Conservation (phyloP, 2,888 invertebrate genomes). For the Papilio elwesi region DNA sequence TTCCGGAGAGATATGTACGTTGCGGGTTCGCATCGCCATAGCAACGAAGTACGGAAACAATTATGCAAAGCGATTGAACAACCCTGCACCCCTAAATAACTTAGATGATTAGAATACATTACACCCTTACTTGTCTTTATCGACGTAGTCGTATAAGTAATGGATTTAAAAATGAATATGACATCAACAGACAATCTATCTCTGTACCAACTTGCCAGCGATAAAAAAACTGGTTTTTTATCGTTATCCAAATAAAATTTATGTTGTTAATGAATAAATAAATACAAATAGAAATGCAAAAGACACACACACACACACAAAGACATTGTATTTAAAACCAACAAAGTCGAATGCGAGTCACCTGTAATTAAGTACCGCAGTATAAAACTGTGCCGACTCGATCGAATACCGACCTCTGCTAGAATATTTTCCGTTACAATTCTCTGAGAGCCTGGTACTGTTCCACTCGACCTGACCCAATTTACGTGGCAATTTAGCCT, state of each 20-base stretch:
- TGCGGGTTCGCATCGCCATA: neutral
- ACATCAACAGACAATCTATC: no score
- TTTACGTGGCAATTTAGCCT: constrained; percentile 2
- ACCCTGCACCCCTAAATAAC: neutral
- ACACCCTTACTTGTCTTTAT: neutral
- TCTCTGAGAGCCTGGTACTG: constrained; percentile 3
- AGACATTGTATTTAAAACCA: neutral
- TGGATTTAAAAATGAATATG: no score
- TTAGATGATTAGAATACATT: constrained; percentile 25
- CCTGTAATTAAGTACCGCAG: constrained; percentile 9
- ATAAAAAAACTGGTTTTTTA: no score
- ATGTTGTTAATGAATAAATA: neutral
- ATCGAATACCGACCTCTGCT: constrained; percentile 15
- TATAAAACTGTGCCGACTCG: constrained; percentile 14
- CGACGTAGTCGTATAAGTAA: no score
- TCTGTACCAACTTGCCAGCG: no score
- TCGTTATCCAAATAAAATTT: no score
- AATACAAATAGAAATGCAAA: neutral
- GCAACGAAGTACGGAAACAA: constrained; percentile 13
- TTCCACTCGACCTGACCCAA: constrained; percentile 16
- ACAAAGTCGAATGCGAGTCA: neutral
- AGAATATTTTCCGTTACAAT: constrained; percentile 9
- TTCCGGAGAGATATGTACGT: constrained; percentile 24
- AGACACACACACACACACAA: neutral
- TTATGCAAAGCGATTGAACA: constrained; percentile 33